Conservation (phyloP, 2,113 vertebrate species). For the Struthidea cinerea region DNA sequence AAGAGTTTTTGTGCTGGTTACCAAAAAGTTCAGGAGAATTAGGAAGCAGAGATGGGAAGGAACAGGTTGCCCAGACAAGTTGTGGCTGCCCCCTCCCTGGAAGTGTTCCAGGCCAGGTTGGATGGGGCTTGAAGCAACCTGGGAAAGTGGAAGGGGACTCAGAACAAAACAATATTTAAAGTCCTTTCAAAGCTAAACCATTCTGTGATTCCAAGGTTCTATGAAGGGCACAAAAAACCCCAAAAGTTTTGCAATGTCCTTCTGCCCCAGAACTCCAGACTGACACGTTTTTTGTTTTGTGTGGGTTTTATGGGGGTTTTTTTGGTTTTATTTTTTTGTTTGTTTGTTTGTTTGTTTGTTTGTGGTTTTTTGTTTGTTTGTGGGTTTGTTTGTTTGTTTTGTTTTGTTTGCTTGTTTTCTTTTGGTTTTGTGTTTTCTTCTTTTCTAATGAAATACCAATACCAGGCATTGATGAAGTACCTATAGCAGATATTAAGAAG, state of each 20-base stretch:
- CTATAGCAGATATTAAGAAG: not conserved
- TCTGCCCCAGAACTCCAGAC: not conserved
- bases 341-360: no score
- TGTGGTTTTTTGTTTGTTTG: not conserved
- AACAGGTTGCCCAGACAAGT: not conserved
- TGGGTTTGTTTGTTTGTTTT: not conserved
- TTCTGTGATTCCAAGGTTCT: not conserved
- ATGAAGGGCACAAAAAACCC: no score
- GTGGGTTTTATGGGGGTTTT: rapidly evolving
- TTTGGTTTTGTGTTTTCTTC: not conserved
- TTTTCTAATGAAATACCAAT: not conserved
- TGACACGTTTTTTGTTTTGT: rapidly evolving
- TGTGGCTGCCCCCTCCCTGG: not conserved
- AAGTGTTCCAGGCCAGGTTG: not conserved
- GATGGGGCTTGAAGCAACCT: not conserved
- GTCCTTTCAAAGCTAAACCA: not conserved
- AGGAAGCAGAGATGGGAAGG: not conserved
- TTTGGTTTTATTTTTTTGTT: not conserved
- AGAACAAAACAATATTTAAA: not conserved
- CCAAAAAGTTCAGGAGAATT: not conserved
- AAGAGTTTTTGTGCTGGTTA: not conserved
- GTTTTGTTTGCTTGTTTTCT: not conserved
- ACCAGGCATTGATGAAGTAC: not conserved
- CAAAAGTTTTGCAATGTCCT: not conserved
- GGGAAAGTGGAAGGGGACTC: not conserved